Percentiles rank a stretch among this genome's conserved stretches.
These are phyloP conservation scores for Leptoteleia sp. DNA, from an alignment of 1,140 invertebrate species.

Conservation along the genomic window DNA sequence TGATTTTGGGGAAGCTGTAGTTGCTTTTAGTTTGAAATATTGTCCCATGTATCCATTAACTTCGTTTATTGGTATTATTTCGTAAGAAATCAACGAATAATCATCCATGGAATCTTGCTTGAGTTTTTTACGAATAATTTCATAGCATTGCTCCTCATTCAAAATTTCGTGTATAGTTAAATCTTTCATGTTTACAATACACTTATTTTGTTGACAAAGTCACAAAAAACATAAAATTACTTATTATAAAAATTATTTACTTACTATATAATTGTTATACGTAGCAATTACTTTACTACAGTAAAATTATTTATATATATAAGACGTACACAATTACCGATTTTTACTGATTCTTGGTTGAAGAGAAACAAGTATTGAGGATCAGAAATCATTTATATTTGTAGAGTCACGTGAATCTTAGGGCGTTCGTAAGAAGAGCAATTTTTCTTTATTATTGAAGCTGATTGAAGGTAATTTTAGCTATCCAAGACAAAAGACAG, in stretches of 20 bases:
- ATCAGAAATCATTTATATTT: slow-evolving; percentile 66
- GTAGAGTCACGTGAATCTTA: slow-evolving; percentile 11
- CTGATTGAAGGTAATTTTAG: slow-evolving; percentile 71
- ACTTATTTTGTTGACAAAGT: too few relatives aligned
- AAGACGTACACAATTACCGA: too few relatives aligned
- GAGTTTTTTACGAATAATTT: slow-evolving; percentile 80
- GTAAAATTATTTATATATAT: too few relatives aligned
- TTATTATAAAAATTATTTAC: too few relatives aligned
- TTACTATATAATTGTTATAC: too few relatives aligned
- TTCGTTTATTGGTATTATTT: slow-evolving; percentile 66
- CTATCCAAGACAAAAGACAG: slow-evolving; percentile 20
- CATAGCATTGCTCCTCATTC: slow-evolving; percentile 82
- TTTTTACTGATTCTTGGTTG: background rate
- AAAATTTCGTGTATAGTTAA: slow-evolving; percentile 69
- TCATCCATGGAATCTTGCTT: slow-evolving; percentile 74
- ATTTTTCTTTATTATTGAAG: slow-evolving; percentile 59
- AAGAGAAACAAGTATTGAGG: slow-evolving; percentile 20
- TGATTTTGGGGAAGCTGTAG: slow-evolving; percentile 46
- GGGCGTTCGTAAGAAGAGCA: background rate
- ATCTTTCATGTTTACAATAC: slow-evolving; percentile 11
- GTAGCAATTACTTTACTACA: too few relatives aligned
- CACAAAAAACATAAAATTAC: too few relatives aligned
- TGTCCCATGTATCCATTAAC: slow-evolving; percentile 73
- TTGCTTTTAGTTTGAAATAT: slow-evolving; percentile 71
- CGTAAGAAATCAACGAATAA: slow-evolving; percentile 70